These are phyloP conservation scores for Dione juno DNA, from an alignment of 2,888 invertebrate species.

Conservation along the genomic window DNA sequence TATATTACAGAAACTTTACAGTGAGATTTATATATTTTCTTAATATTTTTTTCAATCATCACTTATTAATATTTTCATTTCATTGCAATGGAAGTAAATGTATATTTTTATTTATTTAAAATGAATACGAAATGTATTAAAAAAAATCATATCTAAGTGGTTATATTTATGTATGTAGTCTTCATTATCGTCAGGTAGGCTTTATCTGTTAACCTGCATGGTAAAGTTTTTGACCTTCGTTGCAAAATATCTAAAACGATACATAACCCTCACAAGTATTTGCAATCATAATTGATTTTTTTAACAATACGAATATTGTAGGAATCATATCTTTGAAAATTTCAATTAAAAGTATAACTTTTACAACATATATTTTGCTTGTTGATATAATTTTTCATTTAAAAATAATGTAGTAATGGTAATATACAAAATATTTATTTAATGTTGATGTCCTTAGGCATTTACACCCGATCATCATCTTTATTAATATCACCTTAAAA, in stretches of 20 bases:
- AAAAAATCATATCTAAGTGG: background rate
- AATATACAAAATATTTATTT: no score
- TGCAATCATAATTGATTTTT: background rate
- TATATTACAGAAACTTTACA: background rate
- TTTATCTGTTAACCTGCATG: slow-evolving; percentile 62
- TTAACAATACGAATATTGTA: background rate
- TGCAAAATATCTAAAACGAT: slow-evolving; percentile 39
- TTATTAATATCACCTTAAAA: background rate
- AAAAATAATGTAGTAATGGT: no score
- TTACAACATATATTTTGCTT: no score
- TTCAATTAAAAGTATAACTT: no score
- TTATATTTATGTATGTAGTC: no score
- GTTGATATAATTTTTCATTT: no score
- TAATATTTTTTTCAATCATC: background rate
- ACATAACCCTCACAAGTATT: background rate
- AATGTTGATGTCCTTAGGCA: background rate
- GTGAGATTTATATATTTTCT: background rate
- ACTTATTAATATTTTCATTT: background rate
- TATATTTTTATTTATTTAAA: background rate
- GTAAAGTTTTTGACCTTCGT: slow-evolving; percentile 62
- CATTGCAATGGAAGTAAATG: background rate
- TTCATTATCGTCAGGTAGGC: no score
- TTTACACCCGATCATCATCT: background rate
- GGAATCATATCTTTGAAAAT: no score
- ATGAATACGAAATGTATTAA: background rate